Conservation (phyloP, 2,888 invertebrate species). For the Azorinus chamasolen region DNA sequence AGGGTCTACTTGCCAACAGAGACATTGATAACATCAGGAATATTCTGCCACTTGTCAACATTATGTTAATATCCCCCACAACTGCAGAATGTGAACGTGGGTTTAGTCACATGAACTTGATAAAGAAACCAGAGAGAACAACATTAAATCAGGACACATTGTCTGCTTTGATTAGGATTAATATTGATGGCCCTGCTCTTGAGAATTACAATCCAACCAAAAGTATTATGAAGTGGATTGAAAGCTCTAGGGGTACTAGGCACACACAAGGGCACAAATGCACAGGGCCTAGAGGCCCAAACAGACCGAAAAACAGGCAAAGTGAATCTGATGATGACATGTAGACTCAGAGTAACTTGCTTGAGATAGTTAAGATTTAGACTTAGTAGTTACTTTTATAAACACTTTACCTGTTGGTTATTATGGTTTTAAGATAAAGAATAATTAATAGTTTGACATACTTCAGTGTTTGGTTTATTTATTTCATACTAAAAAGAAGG, state of each 20-base stretch:
- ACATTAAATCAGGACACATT: constrained; percentile 15
- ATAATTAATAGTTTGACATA: no score
- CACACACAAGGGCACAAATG: constrained; percentile 21
- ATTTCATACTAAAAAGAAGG: no score
- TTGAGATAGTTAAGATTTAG: no score
- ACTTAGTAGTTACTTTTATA: no score
- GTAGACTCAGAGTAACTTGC: no score
- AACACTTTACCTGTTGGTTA: no score
- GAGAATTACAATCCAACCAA: no score
- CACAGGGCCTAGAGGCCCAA: constrained; percentile 14
- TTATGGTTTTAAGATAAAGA: no score
- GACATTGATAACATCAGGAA: constrained; percentile 10
- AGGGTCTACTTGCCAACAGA: neutral
- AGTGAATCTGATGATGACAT: no score
- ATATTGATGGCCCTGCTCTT: constrained; percentile 19
- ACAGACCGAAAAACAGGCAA: no score
- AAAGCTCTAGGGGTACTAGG: constrained; percentile 8
- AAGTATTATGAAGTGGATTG: no score
- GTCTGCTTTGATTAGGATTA: constrained; percentile 12
- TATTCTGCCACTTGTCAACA: constrained; percentile 5
- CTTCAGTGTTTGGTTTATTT: no score
- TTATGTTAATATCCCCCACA: constrained; percentile 15
- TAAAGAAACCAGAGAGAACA: constrained; percentile 3
- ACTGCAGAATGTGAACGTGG: constrained; percentile 20
- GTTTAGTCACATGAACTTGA: constrained; percentile 5